Percentiles rank a stretch among this genome's conserved stretches.
phyloP scores from a whole-genome alignment of 2,113 vertebrate genomes.

The Perccottus glenii region DNA sequence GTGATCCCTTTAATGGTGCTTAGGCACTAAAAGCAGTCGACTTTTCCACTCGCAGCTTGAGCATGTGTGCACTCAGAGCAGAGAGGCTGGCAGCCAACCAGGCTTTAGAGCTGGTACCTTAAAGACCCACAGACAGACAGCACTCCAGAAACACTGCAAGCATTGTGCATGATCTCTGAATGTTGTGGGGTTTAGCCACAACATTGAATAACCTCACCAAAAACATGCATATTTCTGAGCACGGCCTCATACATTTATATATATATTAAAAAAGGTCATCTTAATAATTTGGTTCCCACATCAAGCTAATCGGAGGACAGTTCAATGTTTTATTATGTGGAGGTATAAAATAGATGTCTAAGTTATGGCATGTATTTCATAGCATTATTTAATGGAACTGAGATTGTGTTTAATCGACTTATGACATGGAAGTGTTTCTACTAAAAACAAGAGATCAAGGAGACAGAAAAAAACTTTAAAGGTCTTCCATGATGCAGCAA shows the following conservation, averaged over 20 bases:
- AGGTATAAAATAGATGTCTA: too few species aligned
- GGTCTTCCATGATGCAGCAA: background rate
- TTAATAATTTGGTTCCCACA: slow-evolving; percentile 71
- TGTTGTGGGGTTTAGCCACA: slow-evolving; percentile 44
- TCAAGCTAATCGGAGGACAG: too few species aligned
- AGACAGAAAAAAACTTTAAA: background rate
- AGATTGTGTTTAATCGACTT: too few species aligned
- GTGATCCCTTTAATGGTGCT: slow-evolving; percentile 42
- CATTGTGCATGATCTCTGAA: slow-evolving; percentile 44
- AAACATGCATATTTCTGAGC: slow-evolving; percentile 46
- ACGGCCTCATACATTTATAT: too few species aligned
- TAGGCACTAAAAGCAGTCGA: slow-evolving; percentile 39
- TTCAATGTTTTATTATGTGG: too few species aligned
- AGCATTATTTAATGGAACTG: too few species aligned
- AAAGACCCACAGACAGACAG: slow-evolving; percentile 54
- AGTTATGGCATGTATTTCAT: too few species aligned
- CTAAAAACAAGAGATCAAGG: background rate
- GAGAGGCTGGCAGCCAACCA: slow-evolving; percentile 54
- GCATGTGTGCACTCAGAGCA: slow-evolving; percentile 44
- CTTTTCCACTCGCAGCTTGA: slow-evolving; percentile 49
- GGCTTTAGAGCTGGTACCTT: slow-evolving; percentile 45
- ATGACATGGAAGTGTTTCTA: too few species aligned
- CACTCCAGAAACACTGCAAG: slow-evolving; percentile 50
- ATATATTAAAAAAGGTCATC: slow-evolving; percentile 69
- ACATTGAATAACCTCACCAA: slow-evolving; percentile 55